phyloP scores from a whole-genome alignment of 2,888 invertebrate genomes.

The Phortica okadai region DNA sequence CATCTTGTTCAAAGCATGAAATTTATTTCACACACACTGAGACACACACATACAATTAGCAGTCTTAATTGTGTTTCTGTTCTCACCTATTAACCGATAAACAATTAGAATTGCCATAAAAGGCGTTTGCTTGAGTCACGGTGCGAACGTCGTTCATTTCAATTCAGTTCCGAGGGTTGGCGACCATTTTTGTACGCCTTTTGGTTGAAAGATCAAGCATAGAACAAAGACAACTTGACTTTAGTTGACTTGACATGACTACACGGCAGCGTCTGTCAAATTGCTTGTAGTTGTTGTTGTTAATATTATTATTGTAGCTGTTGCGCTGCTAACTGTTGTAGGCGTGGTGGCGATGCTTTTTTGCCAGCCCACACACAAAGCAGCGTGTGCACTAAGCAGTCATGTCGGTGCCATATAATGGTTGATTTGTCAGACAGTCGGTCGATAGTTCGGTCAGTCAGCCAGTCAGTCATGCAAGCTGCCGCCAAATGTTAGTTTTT shows the following conservation, averaged over 20 bases:
- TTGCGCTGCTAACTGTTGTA: not conserved
- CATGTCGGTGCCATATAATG: no score
- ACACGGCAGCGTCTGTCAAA: not conserved
- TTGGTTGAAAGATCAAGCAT: not conserved
- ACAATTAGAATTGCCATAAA: slow-evolving; percentile 28
- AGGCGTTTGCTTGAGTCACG: slow-evolving; percentile 17
- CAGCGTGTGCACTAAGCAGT: not conserved
- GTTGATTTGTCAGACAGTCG: no score
- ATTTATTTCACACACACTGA: not conserved
- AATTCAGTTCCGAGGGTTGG: not conserved
- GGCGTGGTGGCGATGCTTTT: not conserved
- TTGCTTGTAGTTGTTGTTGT: not conserved
- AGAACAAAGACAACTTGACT: slow-evolving; percentile 2
- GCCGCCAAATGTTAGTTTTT: slow-evolving; percentile 50
- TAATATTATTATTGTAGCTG: not conserved
- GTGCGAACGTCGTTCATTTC: not conserved
- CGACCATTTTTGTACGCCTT: not conserved
- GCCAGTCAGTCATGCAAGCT: not conserved
- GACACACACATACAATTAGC: slow-evolving; percentile 45
- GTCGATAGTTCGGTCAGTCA: not conserved
- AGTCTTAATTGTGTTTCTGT: slow-evolving; percentile 57
- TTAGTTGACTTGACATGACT: not conserved
- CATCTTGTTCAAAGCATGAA: no score
- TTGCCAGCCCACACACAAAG: slow-evolving; percentile 6
- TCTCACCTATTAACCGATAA: slow-evolving; percentile 32